Evolutionary conservation across 2,797 vertebrate genomes (phyloP).

Genomic region (Acanthurus tractus): DNA sequence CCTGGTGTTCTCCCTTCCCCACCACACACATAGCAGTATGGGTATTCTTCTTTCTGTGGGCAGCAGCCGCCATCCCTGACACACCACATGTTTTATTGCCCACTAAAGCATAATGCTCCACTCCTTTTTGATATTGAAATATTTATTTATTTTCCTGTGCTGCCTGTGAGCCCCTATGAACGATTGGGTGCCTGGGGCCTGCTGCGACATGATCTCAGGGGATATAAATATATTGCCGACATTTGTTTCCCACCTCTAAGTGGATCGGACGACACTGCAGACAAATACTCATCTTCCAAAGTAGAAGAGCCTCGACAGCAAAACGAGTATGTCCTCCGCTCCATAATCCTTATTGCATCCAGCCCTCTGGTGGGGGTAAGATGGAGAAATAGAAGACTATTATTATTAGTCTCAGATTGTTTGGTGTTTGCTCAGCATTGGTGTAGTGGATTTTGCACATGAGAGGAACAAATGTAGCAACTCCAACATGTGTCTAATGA

Average conservation of each 20-base stretch:
- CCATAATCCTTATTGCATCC: slow-evolving; percentile 69
- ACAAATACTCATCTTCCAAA: slow-evolving; percentile 76
- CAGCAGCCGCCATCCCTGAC: slow-evolving; percentile 71
- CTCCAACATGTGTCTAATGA: slow-evolving; percentile 11
- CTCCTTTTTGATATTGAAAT: slow-evolving; percentile 81
- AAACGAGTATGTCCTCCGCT: slow-evolving; percentile 69
- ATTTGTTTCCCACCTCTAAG: slow-evolving; percentile 82
- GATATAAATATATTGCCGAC: slow-evolving; percentile 83
- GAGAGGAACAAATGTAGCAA: slow-evolving; percentile 15
- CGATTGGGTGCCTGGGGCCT: slow-evolving; percentile 69
- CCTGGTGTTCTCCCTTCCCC: slow-evolving; percentile 49
- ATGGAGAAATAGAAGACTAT: slow-evolving; percentile 36
- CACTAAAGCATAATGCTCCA: slow-evolving; percentile 82
- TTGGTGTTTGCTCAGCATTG: slow-evolving; percentile 43
- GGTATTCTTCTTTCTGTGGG: slow-evolving; percentile 70
- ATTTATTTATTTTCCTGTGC: slow-evolving; percentile 83
- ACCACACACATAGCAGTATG: slow-evolving; percentile 46
- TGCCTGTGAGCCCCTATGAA: slow-evolving; percentile 75
- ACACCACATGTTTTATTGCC: slow-evolving; percentile 81
- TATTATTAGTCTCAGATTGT: slow-evolving; percentile 55
- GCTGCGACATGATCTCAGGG: slow-evolving; percentile 71
- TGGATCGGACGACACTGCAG: slow-evolving; percentile 72
- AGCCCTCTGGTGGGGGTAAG: slow-evolving; percentile 38
- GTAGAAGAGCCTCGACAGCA: slow-evolving; percentile 68
- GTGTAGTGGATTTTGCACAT: slow-evolving; percentile 41